Conservation (phyloP, 2,888 invertebrate genomes). For the Cryptops parisi region DNA sequence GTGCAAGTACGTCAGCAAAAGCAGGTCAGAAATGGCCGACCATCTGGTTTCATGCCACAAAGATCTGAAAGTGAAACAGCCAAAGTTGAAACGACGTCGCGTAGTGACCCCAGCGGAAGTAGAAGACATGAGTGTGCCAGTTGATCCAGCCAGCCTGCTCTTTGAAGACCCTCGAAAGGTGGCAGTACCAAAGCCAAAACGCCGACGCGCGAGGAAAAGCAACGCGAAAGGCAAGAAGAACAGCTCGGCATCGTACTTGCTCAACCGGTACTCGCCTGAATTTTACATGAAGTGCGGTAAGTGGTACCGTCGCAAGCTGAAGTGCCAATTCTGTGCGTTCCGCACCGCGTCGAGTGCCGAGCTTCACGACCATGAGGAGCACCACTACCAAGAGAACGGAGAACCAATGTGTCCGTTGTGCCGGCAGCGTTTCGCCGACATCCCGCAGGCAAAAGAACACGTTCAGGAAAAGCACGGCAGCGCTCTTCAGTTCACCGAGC, state of each 20-base stretch:
- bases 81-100: too few relatives aligned
- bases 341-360: slow-evolving; percentile 44
- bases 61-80: neutral
- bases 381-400: slow-evolving; percentile 21
- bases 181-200: too few relatives aligned
- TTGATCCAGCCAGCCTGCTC: neutral
- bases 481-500: neutral
- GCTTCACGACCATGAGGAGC: slow-evolving; percentile 40
- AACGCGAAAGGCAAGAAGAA: neutral
- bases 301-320: slow-evolving; percentile 22
- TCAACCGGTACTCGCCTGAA: neutral
- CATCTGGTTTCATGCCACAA: slow-evolving; percentile 58
- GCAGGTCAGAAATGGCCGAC: slow-evolving; percentile 78
- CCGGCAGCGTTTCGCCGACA: neutral
- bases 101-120: neutral
- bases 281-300: slow-evolving; percentile 3
- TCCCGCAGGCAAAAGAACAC: neutral
- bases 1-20: slow-evolving; percentile 81
- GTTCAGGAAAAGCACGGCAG: neutral
- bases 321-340: slow-evolving; percentile 41
- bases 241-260: neutral
- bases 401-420: neutral
- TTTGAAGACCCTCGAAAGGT: neutral
- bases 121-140: neutral
- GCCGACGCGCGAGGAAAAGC: neutral